Conservation (phyloP, 2,888 invertebrate species). For the Xestia rhomboidea region DNA sequence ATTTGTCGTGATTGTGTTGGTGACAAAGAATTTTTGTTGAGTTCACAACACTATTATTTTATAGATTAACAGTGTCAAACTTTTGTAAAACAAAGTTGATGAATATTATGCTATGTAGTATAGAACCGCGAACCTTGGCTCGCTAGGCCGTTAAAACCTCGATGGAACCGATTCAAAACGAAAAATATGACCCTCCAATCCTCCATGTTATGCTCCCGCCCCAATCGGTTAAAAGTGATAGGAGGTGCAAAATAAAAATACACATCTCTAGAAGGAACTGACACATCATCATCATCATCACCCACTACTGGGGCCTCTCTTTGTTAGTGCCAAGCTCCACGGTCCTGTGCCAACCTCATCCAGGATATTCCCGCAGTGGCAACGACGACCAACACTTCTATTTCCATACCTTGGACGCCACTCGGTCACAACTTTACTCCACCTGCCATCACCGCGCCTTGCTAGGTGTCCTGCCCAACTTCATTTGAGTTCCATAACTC, state of each 20-base stretch:
- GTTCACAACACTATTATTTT: no score
- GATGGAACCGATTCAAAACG: not conserved
- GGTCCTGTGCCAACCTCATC: no score
- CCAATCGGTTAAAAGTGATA: not conserved
- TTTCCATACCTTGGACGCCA: no score
- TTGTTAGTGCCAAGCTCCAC: no score
- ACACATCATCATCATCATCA: no score
- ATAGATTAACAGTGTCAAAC: not conserved
- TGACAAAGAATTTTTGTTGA: constrained; percentile 15
- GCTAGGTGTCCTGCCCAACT: no score
- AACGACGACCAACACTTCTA: no score
- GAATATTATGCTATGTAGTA: not conserved
- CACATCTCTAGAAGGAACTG: not conserved
- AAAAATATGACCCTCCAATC: not conserved
- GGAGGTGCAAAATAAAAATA: not conserved
- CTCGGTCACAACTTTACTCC: no score
- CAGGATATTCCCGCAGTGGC: no score
- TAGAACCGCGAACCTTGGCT: not conserved
- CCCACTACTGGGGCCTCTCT: no score
- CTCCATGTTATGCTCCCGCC: not conserved
- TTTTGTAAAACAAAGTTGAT: not conserved
- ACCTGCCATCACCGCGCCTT: no score
- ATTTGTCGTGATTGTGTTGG: constrained; percentile 12
- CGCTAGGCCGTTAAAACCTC: not conserved
- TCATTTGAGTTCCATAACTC: no score